Conservation (phyloP, 2,797 vertebrate species). For the Microtus obscurus region DNA sequence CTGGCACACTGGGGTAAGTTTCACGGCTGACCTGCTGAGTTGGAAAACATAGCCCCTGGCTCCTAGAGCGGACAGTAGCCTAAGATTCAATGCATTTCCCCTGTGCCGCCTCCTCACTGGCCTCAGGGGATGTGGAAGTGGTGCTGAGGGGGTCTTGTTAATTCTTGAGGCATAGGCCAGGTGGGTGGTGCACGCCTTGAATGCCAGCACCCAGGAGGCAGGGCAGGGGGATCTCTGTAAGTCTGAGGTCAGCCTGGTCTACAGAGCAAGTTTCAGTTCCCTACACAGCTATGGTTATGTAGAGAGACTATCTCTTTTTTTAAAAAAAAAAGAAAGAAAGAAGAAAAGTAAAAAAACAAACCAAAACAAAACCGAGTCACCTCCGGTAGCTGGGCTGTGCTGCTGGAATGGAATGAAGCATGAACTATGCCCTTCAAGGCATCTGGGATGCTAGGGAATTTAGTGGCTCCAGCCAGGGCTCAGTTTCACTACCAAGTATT, state of each 20-base stretch:
- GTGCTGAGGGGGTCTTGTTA: neutral
- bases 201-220: neutral
- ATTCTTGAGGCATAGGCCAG: neutral
- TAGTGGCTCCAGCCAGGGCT: neutral
- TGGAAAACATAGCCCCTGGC: neutral
- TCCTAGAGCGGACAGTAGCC: neutral
- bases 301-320: no score
- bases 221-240: neutral
- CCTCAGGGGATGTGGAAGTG: neutral
- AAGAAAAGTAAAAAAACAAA: neutral
- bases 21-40: neutral
- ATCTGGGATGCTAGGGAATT: neutral
- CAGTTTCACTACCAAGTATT: neutral
- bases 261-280: neutral
- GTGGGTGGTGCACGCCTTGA: neutral
- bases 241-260: neutral
- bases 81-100: neutral
- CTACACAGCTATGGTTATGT: neutral
- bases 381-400: neutral
- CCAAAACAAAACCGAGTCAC: neutral
- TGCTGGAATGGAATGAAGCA: neutral
- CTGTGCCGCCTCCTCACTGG: neutral
- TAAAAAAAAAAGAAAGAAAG: neutral
- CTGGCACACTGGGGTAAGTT: slow-evolving; percentile 93
- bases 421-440: neutral